Evolutionary conservation across 2,113 vertebrate species (phyloP).

Genomic region (Chlorocebus sabaeus): DNA sequence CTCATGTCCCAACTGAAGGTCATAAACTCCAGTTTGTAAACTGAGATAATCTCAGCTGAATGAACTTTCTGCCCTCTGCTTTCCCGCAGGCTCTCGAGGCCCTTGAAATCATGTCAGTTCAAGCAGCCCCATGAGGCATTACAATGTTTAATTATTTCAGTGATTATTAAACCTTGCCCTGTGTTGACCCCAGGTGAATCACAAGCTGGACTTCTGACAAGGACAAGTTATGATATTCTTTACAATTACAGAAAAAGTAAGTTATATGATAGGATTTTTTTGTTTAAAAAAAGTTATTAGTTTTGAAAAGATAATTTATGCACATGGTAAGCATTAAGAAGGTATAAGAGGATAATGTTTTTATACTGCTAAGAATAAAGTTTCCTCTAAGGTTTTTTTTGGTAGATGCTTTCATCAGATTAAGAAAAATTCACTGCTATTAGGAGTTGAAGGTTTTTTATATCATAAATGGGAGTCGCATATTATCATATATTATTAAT

Average conservation of each 20-base stretch:
- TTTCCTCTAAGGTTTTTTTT: background rate
- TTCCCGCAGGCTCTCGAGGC: background rate
- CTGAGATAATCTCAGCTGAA: background rate
- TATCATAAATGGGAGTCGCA: background rate
- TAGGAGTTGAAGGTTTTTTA: background rate
- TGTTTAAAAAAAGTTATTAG: background rate
- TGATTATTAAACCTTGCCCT: background rate
- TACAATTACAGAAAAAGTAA: background rate
- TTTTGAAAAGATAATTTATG: background rate
- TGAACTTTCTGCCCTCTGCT: background rate
- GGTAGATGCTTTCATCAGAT: background rate
- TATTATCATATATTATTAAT: background rate
- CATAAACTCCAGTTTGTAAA: background rate
- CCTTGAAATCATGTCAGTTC: background rate
- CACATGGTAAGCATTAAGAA: background rate
- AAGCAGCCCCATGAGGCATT: background rate
- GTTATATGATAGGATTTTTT: background rate
- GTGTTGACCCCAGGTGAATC: background rate
- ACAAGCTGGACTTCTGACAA: background rate
- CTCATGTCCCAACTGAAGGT: background rate
- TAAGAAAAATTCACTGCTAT: background rate
- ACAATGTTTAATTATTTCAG: background rate
- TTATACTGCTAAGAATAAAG: background rate
- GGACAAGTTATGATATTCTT: background rate
- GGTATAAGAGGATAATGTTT: background rate